phyloP scores from a whole-genome alignment of 2,888 invertebrate genomes.

The Lithophane ornitopus region DNA sequence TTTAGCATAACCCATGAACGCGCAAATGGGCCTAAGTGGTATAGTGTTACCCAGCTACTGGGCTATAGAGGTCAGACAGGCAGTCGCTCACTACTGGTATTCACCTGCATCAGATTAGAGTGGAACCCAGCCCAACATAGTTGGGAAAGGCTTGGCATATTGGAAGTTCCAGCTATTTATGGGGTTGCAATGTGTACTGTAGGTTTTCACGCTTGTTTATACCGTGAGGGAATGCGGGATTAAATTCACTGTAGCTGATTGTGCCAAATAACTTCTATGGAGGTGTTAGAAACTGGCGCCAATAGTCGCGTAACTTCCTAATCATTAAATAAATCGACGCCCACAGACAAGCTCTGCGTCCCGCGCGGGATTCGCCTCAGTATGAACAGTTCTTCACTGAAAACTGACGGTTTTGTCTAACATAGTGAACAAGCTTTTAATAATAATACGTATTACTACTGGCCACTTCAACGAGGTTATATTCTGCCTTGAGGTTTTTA shows the following conservation, averaged over 20 bases:
- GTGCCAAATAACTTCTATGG: background rate
- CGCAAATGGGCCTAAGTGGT: background rate
- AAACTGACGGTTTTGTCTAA: background rate
- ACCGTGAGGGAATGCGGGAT: background rate
- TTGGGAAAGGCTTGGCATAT: background rate
- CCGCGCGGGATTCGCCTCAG: background rate
- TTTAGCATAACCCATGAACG: too few species aligned
- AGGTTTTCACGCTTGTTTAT: background rate
- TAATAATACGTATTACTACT: background rate
- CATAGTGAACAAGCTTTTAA: too few species aligned
- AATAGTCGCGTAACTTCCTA: background rate
- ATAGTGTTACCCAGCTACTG: background rate
- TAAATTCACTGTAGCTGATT: background rate
- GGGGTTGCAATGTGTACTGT: background rate
- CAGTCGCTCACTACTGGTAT: background rate
- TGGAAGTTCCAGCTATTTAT: background rate
- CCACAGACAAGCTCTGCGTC: background rate
- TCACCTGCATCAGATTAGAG: background rate
- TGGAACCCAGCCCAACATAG: background rate
- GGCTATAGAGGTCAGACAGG: background rate
- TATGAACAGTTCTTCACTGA: background rate
- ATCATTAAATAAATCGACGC: background rate
- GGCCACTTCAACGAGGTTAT: background rate
- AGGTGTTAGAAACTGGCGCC: background rate
- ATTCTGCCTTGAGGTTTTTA: background rate